A percentile compares a stretch with the other conserved stretches of the same genome.
phyloP scores from a whole-genome alignment of 2,888 invertebrate species.

The Cheilosia pagana region DNA sequence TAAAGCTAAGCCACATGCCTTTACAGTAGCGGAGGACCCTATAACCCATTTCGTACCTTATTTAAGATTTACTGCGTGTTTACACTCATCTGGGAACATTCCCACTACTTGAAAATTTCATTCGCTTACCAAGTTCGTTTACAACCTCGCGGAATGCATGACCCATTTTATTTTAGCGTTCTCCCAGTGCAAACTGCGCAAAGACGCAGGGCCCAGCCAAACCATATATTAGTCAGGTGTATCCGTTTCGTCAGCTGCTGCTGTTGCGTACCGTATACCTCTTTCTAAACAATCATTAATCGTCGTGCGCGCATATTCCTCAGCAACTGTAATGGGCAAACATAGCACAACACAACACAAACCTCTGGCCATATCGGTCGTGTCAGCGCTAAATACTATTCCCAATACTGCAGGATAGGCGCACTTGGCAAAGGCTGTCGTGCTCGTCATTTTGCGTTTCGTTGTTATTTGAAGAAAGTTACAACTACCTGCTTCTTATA shows the following conservation, averaged over 20 bases:
- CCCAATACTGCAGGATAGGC: background rate
- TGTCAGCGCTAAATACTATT: conserved; percentile 24
- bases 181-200: conserved; percentile 17
- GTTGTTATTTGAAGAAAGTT: conserved; percentile 67
- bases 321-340: conserved; percentile 46
- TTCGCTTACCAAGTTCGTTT: conserved; percentile 39
- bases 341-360: no score
- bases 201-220: conserved; percentile 30
- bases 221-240: conserved; percentile 48
- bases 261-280: conserved; percentile 11
- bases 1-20: no score
- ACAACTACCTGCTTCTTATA: conserved; percentile 63
- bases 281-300: conserved; percentile 63
- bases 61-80: background rate
- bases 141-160: conserved; percentile 49
- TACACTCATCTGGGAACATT: background rate
- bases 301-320: conserved; percentile 39
- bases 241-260: conserved; percentile 47
- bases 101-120: conserved; percentile 8
- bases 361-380: conserved; percentile 7
- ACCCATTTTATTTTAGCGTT: conserved; percentile 63
- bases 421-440: conserved; percentile 14
- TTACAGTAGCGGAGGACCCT: no score
- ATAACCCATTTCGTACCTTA: background rate
- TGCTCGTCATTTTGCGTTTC: conserved; percentile 31